These are phyloP conservation scores for Scaptomyza parva DNA, from an alignment of 2,888 invertebrate genomes.

Conservation along the genomic window DNA sequence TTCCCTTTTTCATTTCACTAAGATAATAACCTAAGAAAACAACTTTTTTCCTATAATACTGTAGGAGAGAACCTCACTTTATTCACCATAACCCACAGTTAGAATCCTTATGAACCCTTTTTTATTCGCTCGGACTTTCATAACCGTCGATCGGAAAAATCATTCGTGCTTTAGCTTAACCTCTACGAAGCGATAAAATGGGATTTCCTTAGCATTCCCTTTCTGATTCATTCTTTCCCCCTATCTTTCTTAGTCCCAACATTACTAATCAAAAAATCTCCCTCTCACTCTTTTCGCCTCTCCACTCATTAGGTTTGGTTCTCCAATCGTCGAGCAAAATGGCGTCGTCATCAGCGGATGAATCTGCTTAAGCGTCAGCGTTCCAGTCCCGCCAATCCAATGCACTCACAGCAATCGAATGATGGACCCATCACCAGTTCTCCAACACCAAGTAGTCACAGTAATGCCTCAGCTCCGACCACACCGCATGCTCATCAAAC, in stretches of 20 bases:
- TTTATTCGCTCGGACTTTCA: no score
- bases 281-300: not conserved
- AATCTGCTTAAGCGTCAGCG: slow-evolving; percentile 93
- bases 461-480: slow-evolving; percentile 78
- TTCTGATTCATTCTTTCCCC: no score
- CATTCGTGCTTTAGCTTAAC: not conserved
- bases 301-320: slow-evolving; percentile 93
- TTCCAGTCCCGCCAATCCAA: slow-evolving; percentile 80
- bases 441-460: slow-evolving; percentile 81
- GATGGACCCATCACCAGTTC: slow-evolving; percentile 74
- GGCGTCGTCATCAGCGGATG: slow-evolving; percentile 98
- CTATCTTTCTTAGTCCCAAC: not conserved
- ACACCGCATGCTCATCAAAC: slow-evolving; percentile 60
- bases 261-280: not conserved
- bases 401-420: slow-evolving; percentile 77
- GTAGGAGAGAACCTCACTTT: no score
- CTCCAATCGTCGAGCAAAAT: slow-evolving; percentile 99
- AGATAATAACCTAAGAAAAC: no score
- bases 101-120: no score
- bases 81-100: no score
- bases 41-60: no score
- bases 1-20: no score
- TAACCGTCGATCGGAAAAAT: no score
- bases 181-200: not conserved
- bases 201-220: not conserved